Base-by-base conservation (phyloP, 2,113 vertebrate species). In the Nycticryphes semicollaris region DNA sequence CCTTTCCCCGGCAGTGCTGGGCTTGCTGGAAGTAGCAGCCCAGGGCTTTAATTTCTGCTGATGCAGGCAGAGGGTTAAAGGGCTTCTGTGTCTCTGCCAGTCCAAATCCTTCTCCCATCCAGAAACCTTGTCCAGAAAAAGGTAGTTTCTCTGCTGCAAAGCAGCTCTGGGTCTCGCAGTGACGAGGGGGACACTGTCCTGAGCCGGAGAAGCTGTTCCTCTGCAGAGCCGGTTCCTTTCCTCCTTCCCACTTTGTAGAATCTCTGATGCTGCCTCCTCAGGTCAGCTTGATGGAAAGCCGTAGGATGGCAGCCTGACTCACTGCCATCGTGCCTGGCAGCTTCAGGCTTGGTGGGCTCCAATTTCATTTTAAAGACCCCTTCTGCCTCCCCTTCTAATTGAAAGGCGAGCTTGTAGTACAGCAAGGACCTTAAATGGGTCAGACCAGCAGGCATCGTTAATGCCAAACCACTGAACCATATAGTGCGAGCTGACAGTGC, bases 401-500 rank as follows among this genome's bases (percentile, higher is more conserved):
- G 84, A 83, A 88, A 94, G 91, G 93, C 17, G 24, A 47, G 78
- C 64, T 54, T 33, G 67, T 84, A 66, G 82, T 67, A 54, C 87
- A 85, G 60, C 45, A 25, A 92, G 95, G 92, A 94, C 89, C 95
- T 93, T 70, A 97, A 97, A 94, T 95, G 97, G 97, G 97, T 95
- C 97, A 97, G 96, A 41, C 23, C 56, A 76, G 90, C 91, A 31
- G 27, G 50, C n/a, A 41, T 90, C 54, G 21, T 90, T 89, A 93
- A 67, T 10, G 89, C 95, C 96, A 96, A 96, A 62, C 94, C 97
- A 79, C 94, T 96, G 97, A 97, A 94, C 96, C 96, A 92, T 66
- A 60, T 2, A 96, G 85, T 4, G 62, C 3, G 35, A 96, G 93
- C 96, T 97, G 96, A 96, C 95, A 93, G 89, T n/a, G 48, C 76